phyloP scores from a whole-genome alignment of 2,888 invertebrate genomes.

The Nycteola revayana region DNA sequence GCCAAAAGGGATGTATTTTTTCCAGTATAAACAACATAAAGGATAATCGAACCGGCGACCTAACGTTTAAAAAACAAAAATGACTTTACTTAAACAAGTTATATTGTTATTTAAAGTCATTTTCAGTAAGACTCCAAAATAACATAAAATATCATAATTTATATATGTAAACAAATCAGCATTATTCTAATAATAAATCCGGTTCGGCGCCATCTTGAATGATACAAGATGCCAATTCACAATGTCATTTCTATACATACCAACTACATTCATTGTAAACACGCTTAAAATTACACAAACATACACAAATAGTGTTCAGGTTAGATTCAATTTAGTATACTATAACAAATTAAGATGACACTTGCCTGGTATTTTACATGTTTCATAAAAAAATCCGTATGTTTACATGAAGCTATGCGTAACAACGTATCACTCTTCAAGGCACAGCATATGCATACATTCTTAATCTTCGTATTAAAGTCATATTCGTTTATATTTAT shows the following conservation, averaged over 20 bases:
- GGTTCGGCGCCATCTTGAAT: constrained; percentile 40
- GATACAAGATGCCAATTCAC: constrained; percentile 39
- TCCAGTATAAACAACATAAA: too few species aligned
- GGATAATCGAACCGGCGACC: too few species aligned
- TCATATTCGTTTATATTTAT: constrained; percentile 7
- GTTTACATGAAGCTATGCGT: constrained; percentile 45
- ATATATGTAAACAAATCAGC: too few species aligned
- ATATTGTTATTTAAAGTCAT: too few species aligned
- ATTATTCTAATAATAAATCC: background rate
- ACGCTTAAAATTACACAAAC: background rate
- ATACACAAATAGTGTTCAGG: background rate
- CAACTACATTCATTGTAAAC: too few species aligned
- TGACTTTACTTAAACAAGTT: too few species aligned
- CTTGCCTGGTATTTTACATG: constrained; percentile 45
- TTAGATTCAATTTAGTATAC: too few species aligned
- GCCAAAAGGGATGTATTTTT: too few species aligned
- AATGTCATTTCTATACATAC: constrained; percentile 33
- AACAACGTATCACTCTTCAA: constrained; percentile 35
- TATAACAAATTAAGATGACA: background rate
- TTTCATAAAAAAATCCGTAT: constrained; percentile 41
- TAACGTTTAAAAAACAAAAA: too few species aligned
- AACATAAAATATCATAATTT: too few species aligned
- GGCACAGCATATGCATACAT: constrained; percentile 49
- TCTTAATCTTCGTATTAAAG: constrained; percentile 4
- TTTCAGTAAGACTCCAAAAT: too few species aligned